phyloP scores from a whole-genome alignment of 2,113 vertebrate genomes.

The Phaethornis superciliosus region DNA sequence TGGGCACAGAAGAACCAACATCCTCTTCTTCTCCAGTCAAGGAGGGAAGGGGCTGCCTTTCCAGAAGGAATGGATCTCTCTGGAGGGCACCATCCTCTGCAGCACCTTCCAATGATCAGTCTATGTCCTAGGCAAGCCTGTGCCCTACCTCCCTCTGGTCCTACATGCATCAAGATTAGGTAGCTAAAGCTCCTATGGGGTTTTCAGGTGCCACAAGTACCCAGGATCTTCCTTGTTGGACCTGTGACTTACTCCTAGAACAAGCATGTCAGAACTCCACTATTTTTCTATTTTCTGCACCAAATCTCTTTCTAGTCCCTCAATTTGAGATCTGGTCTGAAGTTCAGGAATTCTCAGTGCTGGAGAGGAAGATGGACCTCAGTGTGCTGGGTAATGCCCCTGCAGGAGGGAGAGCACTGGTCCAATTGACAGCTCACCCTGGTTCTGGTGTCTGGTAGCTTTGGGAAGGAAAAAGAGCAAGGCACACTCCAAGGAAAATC shows the following conservation, averaged over 20 bases:
- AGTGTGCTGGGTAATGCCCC: rapidly evolving
- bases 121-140: neutral
- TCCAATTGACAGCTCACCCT: neutral
- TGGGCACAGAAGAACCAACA: rapidly evolving
- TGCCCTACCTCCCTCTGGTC: neutral
- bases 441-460: neutral
- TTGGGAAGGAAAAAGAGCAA: neutral
- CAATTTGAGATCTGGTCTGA: neutral
- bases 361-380: neutral
- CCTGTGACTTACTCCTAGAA: neutral
- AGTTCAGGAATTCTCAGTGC: neutral
- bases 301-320: neutral
- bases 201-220: neutral
- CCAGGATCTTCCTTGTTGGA: neutral
- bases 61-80: neutral
- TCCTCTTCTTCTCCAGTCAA: neutral
- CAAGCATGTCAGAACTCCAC: neutral
- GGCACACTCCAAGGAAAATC: neutral
- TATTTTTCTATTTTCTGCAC: neutral
- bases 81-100: neutral
- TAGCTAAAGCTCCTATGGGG: neutral
- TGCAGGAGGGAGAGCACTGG: rapidly evolving
- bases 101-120: neutral
- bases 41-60: neutral
- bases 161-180: neutral